Evolutionary conservation across 2,888 invertebrate genomes (phyloP).

Genomic region (Cephus runcator): DNA sequence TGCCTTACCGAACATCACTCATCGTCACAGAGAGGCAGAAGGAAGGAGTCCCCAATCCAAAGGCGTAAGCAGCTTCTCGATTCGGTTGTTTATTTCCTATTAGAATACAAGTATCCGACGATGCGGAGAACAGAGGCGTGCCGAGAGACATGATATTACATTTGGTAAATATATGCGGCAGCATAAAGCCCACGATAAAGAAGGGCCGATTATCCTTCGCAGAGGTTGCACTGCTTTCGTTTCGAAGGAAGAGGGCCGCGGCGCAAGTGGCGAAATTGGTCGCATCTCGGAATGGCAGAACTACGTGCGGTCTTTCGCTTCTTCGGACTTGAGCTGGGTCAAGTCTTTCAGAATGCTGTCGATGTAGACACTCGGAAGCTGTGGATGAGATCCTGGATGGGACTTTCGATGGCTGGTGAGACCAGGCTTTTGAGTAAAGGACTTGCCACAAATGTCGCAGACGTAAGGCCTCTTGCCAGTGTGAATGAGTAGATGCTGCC

Average conservation of each 20-base stretch:
- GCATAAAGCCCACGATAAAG: neutral
- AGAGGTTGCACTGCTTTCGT: neutral
- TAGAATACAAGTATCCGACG: neutral
- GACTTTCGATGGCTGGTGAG: conserved; percentile 47
- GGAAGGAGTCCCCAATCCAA: neutral
- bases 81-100: neutral
- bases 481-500: conserved; percentile 50
- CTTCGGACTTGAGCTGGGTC: conserved; percentile 19
- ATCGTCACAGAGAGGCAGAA: neutral
- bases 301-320: neutral
- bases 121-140: neutral
- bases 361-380: conserved; percentile 44
- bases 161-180: neutral
- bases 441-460: conserved; percentile 51
- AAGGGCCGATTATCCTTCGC: neutral
- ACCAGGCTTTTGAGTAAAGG: conserved; percentile 51
- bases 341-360: conserved; percentile 46
- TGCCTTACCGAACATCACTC: neutral
- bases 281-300: neutral
- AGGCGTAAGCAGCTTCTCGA: neutral
- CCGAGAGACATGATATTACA: neutral
- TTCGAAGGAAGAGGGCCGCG: neutral
- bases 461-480: conserved; percentile 48
- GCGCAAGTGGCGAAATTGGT: neutral
- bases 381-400: conserved; percentile 49